Evolutionary conservation across 1,140 invertebrate species (phyloP), one percentile per base, ranked within the genome.

Genomic region (Pseudomyrmex sp.): DNA sequence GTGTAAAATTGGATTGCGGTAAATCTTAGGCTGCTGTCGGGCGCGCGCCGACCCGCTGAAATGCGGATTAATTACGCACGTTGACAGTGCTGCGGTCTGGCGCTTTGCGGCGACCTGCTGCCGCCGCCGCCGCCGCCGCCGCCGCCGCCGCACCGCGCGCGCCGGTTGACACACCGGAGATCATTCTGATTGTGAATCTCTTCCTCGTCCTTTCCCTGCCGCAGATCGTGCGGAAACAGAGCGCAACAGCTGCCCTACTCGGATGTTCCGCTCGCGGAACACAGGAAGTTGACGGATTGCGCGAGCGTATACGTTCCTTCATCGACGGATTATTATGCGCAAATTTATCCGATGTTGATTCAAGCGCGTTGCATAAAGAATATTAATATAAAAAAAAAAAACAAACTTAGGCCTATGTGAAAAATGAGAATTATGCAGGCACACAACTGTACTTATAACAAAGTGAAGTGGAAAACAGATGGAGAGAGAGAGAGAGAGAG

Each of bases 1-100:
- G 89, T 91, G 90, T 90, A 91, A 92, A 91, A 92, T 92, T 90
- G 88, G 84, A 88, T 86, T 91, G 89, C 84, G 89, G 89, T 90
- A 86, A 86, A 91, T 92, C 90, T 91, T 91, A 88, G 83, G 88
- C 68, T 79, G 80, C 85, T 89, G 85, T 85, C 86, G 73, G 82
- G 82, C 70, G 52, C 82, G 86, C 66, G 75, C 84, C 83, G 74
- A 54, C 59, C 73, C 84, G 86, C 63, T 88, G 89, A 91, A 90
- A 89, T 89, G 83, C 70, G 89, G 85, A 91, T 92, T 91, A 92
- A 91, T 92, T 92, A 92, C 85, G 90, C 72, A 54, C 87, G 72
- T 86, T 92, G 91, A 91, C 90, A 91, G 84, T 82, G 76, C 70
- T 91, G 91, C 85, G 91, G 90, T 91, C 82, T 85, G 69, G n/a